Evolutionary conservation across 1,140 invertebrate species (phyloP), one percentile per base, ranked within the genome.

Genomic region (Drosophila virilis): DNA sequence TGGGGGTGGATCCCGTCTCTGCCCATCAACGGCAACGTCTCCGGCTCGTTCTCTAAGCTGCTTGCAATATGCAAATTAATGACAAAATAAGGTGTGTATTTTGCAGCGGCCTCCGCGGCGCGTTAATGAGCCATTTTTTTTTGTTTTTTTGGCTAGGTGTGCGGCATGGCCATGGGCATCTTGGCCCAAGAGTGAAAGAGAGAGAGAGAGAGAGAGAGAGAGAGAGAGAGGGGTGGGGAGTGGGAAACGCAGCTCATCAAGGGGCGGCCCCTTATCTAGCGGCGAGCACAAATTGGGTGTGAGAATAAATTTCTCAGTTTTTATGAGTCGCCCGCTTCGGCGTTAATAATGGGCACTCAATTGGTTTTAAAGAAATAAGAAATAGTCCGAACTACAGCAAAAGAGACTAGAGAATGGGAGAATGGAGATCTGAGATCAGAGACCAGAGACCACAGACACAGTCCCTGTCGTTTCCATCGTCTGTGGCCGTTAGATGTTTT

Each of bases 31-130:
- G 22, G 52, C 43, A 35, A 22, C 35, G 40, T 48, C 61, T 35
- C 43, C 42, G 17, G 45, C 58, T 69, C 58, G 22, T 28, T 64
- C 64, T 28, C 13, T 38, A 35, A 42, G 6, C 40, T 42, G 40
- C 52, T 74, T 51, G 52, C 22, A 75, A 52, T 89, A 89, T 89
- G 84, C 84, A 89, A 89, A 89, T 89, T 89, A 89, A 89, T 84
- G 84, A 89, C 80, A 84, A 89, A 89, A 84, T 89, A 89, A 88
- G 84, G 84, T 89, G 84, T 88, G 83, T 88, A 77, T 88, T 88
- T 89, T 89, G 83, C 83, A 88, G 83, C 57, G 76, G 59, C 43
- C 71, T 74, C 73, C 57, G 61, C 46, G 67, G 59, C 70, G 79
- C 83, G 76, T 83, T 86, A 86, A 86, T 86, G 83, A 86, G 82